phyloP scores from a whole-genome alignment of 2,113 vertebrate species.

The Chlorodrepanis virens region DNA sequence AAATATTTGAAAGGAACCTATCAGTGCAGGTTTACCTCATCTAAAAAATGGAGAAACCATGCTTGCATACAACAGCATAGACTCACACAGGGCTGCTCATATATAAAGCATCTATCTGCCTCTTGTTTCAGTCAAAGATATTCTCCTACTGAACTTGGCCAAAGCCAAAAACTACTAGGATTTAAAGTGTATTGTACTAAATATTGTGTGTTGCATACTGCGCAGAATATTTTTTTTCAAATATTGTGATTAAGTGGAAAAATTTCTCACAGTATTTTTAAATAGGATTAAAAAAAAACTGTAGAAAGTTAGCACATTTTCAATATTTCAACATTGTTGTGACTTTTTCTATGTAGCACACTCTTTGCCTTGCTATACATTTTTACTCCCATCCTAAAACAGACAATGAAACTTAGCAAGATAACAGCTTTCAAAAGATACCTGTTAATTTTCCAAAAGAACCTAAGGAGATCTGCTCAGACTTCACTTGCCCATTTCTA shows the following conservation, averaged over 20 bases:
- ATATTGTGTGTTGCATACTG: background rate
- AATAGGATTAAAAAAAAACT: background rate
- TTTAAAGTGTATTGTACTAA: background rate
- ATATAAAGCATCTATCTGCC: background rate
- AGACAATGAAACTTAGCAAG: background rate
- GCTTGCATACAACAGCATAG: background rate
- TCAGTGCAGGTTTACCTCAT: background rate
- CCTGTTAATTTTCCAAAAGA: background rate
- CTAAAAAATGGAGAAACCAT: background rate
- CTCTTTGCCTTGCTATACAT: background rate
- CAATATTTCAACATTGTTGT: background rate
- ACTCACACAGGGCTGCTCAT: background rate
- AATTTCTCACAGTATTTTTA: background rate
- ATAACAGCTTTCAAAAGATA: background rate
- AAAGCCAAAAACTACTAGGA: background rate
- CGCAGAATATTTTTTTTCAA: background rate
- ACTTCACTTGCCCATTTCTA: background rate
- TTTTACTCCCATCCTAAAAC: background rate
- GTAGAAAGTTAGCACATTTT: background rate
- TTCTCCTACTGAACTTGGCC: background rate
- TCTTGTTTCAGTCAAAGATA: background rate
- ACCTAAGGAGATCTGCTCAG: background rate
- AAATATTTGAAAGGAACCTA: background rate
- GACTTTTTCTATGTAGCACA: background rate
- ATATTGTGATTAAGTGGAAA: background rate